Evolutionary conservation across 1,140 invertebrate genomes (phyloP), one percentile per base, ranked within the genome.

Genomic region (Diachasma alloeum): DNA sequence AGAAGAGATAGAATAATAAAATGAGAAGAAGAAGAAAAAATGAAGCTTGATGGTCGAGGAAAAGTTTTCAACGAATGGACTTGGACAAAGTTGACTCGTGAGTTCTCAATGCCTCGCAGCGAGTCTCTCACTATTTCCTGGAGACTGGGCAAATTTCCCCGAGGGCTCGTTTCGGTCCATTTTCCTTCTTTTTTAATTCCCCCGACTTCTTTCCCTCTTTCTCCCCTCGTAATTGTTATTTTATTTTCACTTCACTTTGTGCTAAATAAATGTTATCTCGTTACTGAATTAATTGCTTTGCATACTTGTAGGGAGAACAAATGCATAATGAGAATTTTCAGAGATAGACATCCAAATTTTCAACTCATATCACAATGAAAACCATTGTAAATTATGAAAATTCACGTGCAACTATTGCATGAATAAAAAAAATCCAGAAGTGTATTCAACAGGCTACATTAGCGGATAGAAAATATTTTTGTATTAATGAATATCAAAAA

Each of bases 81-180:
- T 72, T 53, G 48, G 19, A 53, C 44, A 53, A 72, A 42, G 44
- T 67, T 46, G 48, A 42, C 31, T 44, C n/a, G 17, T 44, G 24
- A 70, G 24, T 68, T 56, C 67, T 48, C 74, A 53, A 53, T 53
- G 48, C 48, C 48, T 53, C 48, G 48, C 1, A 19, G 48, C 15
- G 48, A 53, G 48, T 19, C 56, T 36, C 56, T 31, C 31, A 66
- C 22, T 31, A 66, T 26, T 66, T 66, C 22, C 31, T 6, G 13
- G 31, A n/a, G 31, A 78, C 26, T 74, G 39, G 74, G 74, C 42
- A 59, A 78, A 78, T 78, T 78, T 78, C 76, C 76, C 76, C 48
- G 36, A 78, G 76, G 76, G 36, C 72, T 78, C 76, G 59, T 78
- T 74, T 59, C 37, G 37, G 17, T 76, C 24, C 22, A 63, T 63